These are phyloP conservation scores for Pectinophora gossypiella DNA, from an alignment of 1,140 invertebrate species.

Conservation along the genomic window DNA sequence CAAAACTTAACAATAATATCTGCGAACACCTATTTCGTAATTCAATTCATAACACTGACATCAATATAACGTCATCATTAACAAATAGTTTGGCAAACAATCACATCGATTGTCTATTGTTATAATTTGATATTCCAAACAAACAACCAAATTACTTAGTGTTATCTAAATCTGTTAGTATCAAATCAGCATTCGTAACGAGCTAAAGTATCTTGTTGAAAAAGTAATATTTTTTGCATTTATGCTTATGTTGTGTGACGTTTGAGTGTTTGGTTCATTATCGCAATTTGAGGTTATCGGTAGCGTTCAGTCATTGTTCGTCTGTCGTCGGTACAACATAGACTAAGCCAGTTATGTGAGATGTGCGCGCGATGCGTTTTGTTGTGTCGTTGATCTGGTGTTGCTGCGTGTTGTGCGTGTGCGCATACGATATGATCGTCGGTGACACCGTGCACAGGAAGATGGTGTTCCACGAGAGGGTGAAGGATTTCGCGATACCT, in stretches of 20 bases:
- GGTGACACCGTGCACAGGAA: constrained; percentile 66
- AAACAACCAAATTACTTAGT: too few relatives aligned
- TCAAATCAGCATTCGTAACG: too few relatives aligned
- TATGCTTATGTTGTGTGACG: constrained; percentile 7
- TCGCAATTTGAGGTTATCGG: constrained; percentile 43
- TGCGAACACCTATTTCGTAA: too few relatives aligned
- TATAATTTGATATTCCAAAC: too few relatives aligned
- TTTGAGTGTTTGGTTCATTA: constrained; percentile 19
- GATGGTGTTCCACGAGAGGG: constrained; percentile 68
- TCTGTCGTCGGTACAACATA: constrained; percentile 17
- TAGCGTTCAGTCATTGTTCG: constrained; percentile 21
- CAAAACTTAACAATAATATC: too few relatives aligned
- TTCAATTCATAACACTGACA: too few relatives aligned
- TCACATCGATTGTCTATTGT: too few relatives aligned
- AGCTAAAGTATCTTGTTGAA: too few relatives aligned
- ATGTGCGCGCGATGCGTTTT: constrained; percentile 47
- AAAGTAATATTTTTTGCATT: constrained; percentile 14
- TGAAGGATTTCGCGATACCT: constrained; percentile 66
- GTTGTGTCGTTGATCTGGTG: constrained; percentile 31
- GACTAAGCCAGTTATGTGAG: constrained; percentile 20
- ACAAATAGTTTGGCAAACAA: too few relatives aligned
- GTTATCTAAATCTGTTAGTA: too few relatives aligned
- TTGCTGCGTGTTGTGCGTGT: constrained; percentile 40
- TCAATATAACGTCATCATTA: too few relatives aligned
- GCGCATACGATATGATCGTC: constrained; percentile 53